These are phyloP conservation scores for Dolomedes plantarius DNA, from an alignment of 2,888 invertebrate genomes.

Conservation along the genomic window DNA sequence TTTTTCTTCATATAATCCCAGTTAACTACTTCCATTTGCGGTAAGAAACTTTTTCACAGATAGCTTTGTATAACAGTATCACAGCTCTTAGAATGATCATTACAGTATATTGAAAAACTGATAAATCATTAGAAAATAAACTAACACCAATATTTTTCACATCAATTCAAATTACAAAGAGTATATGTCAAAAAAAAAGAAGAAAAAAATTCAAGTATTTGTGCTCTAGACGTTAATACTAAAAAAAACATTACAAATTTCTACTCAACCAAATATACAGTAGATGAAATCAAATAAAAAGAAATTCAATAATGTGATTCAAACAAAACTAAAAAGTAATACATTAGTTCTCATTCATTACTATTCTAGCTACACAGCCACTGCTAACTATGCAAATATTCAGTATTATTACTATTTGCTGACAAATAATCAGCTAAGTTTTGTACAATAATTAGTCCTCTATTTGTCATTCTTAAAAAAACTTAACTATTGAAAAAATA, in stretches of 20 bases:
- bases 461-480: too few relatives aligned
- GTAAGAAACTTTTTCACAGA: background rate
- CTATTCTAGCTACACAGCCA: background rate
- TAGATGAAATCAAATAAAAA: background rate
- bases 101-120: background rate
- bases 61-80: background rate
- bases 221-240: background rate
- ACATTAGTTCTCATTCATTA: background rate
- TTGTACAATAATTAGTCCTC: too few relatives aligned
- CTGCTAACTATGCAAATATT: background rate
- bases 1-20: background rate
- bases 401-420: background rate
- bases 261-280: background rate
- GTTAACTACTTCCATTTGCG: background rate
- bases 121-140: background rate
- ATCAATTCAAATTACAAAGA: too few relatives aligned
- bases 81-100: background rate
- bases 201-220: background rate
- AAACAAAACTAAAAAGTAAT: background rate
- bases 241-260: background rate
- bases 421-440: too few relatives aligned
- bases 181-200: background rate
- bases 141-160: background rate
- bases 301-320: background rate
- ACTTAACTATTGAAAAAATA: too few relatives aligned